Conservation (phyloP, 2,797 vertebrate species). For the Rhyacichthys aspro region DNA sequence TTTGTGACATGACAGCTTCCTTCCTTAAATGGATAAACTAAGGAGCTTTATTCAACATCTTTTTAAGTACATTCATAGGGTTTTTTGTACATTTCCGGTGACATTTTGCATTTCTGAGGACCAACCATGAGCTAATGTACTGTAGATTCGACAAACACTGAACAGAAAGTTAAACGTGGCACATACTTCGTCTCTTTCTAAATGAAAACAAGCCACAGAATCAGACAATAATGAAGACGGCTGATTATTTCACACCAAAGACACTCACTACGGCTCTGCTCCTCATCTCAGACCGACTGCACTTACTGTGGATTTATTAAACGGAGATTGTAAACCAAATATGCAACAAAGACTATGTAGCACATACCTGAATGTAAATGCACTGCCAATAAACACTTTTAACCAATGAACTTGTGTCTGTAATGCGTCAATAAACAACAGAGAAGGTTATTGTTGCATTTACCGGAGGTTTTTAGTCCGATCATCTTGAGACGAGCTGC, state of each 20-base stretch:
- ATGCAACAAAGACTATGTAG: conserved; percentile 57
- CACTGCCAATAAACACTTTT: conserved; percentile 73
- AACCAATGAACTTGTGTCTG: not conserved
- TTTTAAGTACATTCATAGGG: too few species aligned
- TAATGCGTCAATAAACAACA: too few species aligned
- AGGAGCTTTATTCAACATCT: not conserved
- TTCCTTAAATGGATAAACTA: not conserved
- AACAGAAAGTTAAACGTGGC: conserved; percentile 29
- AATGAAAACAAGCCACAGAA: too few species aligned
- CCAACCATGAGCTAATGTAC: not conserved
- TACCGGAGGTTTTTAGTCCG: too few species aligned
- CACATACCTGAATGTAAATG: conserved; percentile 70
- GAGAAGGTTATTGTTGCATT: too few species aligned
- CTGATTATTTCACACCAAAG: not conserved
- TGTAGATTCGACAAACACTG: conserved; percentile 46
- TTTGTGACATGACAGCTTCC: conserved; percentile 12
- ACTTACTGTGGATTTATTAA: conserved; percentile 18
- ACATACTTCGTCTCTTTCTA: too few species aligned
- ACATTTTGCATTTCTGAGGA: conserved; percentile 4
- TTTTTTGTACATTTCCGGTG: not conserved
- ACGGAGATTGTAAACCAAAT: conserved; percentile 57
- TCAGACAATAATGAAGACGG: not conserved
- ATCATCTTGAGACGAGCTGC: too few species aligned
- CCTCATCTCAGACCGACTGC: conserved; percentile 29
- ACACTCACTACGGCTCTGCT: not conserved